Conservation (phyloP, 1,140 invertebrate species). For the Arctopsyche grandis region DNA sequence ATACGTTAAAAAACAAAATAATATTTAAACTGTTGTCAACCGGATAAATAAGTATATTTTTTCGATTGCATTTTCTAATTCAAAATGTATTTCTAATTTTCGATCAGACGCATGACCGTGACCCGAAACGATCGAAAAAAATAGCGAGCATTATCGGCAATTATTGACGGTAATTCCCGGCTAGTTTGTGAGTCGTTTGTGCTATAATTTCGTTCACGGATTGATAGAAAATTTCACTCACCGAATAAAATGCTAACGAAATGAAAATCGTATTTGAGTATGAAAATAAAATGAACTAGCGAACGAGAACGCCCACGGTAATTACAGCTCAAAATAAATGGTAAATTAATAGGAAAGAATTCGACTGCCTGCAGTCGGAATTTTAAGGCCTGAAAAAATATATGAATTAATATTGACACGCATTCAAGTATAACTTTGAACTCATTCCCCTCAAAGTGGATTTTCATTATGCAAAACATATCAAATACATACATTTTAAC, state of each 20-base stretch:
- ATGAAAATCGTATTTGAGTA: background rate
- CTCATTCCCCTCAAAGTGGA: too few relatives aligned
- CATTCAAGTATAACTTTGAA: too few relatives aligned
- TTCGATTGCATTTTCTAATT: too few relatives aligned
- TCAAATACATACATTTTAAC: too few relatives aligned
- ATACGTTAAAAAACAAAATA: too few relatives aligned
- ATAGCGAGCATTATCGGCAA: background rate
- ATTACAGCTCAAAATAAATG: background rate
- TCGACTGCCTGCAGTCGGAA: background rate
- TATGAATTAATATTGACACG: too few relatives aligned
- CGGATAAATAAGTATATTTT: too few relatives aligned
- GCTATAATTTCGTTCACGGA: background rate
- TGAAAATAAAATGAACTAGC: background rate
- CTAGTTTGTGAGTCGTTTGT: background rate
- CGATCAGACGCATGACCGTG: background rate
- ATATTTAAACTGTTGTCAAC: too few relatives aligned
- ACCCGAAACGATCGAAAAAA: slow-evolving; percentile 3
- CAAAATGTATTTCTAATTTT: slow-evolving; percentile 15
- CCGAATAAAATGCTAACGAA: slow-evolving; percentile 2
- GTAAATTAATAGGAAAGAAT: slow-evolving; percentile 11
- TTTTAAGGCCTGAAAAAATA: too few relatives aligned
- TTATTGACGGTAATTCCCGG: background rate
- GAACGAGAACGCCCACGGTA: background rate
- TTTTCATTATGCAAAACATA: too few relatives aligned
- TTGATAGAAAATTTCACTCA: slow-evolving; percentile 1